These are phyloP conservation scores for Diploptera punctata DNA, from an alignment of 2,888 invertebrate species.

Conservation along the genomic window DNA sequence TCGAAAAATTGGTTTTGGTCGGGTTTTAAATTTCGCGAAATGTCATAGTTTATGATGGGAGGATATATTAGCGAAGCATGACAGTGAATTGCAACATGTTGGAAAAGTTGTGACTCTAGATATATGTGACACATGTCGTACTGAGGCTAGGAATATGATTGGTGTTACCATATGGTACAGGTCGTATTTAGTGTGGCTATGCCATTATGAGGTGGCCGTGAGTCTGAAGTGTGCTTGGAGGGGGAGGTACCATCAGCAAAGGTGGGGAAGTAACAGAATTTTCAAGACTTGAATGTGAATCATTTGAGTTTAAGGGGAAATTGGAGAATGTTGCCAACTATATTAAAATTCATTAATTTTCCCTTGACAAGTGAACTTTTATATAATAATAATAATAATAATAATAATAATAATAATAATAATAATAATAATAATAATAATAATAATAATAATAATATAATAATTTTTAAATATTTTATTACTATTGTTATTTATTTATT, in stretches of 20 bases:
- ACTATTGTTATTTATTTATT: too few species aligned
- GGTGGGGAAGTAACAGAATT: background rate
- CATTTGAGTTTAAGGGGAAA: too few species aligned
- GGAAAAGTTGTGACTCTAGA: background rate
- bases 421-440: too few species aligned
- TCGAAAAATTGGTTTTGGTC: background rate
- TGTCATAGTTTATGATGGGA: conserved; percentile 25
- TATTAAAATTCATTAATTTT: too few species aligned
- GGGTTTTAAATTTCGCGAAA: conserved; percentile 33
- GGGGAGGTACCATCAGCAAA: too few species aligned
- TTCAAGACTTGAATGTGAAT: conserved; percentile 11
- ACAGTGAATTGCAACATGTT: background rate
- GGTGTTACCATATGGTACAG: conserved; percentile 16
- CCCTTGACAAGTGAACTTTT: too few species aligned
- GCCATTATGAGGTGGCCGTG: background rate
- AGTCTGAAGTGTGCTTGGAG: background rate
- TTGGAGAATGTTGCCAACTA: too few species aligned
- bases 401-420: too few species aligned
- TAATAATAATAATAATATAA: too few species aligned
- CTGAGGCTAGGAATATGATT: background rate
- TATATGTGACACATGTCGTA: background rate
- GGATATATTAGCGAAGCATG: background rate
- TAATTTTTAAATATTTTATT: too few species aligned
- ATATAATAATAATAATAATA: too few species aligned
- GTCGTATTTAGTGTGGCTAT: background rate